Evolutionary conservation across 1,140 invertebrate species (phyloP), one percentile per base, ranked within the genome.

Genomic region (Ceratoteleas bidentatus): DNA sequence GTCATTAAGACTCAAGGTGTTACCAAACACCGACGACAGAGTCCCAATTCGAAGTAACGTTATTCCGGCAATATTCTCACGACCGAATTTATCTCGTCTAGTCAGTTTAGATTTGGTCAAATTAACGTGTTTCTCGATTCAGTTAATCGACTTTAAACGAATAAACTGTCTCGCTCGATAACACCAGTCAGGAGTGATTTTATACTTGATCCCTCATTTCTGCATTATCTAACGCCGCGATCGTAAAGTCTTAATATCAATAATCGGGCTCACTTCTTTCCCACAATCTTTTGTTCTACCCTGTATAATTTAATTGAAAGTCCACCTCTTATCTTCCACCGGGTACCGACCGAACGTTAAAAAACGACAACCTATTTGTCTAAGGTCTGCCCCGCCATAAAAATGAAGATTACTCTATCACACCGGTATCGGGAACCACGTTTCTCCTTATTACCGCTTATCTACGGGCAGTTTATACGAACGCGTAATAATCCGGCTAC

Each of bases 381-480:
- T 56, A 36, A 32, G 4, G 50, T 68, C 34, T 40, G 3, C 9
- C 32, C 43, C 32, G 53, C n/a, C 24, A 33, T 40, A 70, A 69
- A 78, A 70, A 50, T 49, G 34, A 34, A 50, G 65, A 70, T 78
- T 58, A 45, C 75, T 72, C 16, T 72, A 79, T 79, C 76, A 13
- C n/a, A 6, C 16, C 0, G 68, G 10, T 79, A 79, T 79, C 66
- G 15, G 34, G 33, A 79, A 45, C 47, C 33, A 61, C 36, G 45
- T 66, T 79, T 79, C 68, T 70, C 68, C 56, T 38, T 79, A 79
- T 79, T 73, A 62, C 62, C 15, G 2, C 49, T 72, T 66, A 68
- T 80, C 68, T 54, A 13, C 7, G 16, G 3, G 8, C 40, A 49
- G 47, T 73, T 80, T 80, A 61, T 65, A 53, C 16, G 66, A 65